phyloP scores from a whole-genome alignment of 2,888 invertebrate species.

The Mythimna ferrago region DNA sequence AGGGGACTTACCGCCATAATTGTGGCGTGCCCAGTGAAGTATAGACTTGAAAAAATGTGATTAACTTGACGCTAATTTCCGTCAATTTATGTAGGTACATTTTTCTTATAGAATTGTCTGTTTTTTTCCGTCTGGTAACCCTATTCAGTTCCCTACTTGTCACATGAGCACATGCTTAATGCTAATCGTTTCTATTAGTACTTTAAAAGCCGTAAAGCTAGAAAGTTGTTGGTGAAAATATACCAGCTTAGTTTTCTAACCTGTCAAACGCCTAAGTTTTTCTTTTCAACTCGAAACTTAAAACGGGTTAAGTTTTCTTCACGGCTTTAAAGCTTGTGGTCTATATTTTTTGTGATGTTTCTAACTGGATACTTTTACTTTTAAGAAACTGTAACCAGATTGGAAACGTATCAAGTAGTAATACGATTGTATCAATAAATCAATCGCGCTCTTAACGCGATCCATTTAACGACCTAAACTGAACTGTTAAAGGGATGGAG shows the following conservation, averaged over 20 bases:
- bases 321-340: constrained; percentile 22
- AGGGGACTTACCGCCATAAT: too few species aligned
- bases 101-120: too few species aligned
- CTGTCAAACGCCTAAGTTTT: constrained; percentile 50
- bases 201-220: constrained; percentile 43
- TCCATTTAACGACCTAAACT: too few species aligned
- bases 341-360: constrained; percentile 1
- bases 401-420: not conserved
- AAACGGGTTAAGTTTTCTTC: constrained; percentile 42
- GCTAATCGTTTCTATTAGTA: constrained; percentile 50
- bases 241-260: constrained; percentile 56
- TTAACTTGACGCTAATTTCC: too few species aligned
- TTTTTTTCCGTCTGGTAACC: not conserved
- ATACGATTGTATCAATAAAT: constrained; percentile 3
- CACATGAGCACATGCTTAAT: constrained; percentile 33
- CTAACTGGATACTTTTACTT: constrained; percentile 37
- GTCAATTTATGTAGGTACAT: too few species aligned
- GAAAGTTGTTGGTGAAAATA: constrained; percentile 62
- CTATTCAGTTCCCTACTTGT: constrained; percentile 1
- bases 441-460: too few species aligned
- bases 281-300: constrained; percentile 24
- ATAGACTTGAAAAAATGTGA: too few species aligned
- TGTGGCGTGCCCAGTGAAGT: too few species aligned
- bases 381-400: constrained; percentile 16
- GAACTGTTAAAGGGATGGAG: too few species aligned